Evolutionary conservation across 1,140 invertebrate species (phyloP).

Genomic region (Psilanteris sp.): DNA sequence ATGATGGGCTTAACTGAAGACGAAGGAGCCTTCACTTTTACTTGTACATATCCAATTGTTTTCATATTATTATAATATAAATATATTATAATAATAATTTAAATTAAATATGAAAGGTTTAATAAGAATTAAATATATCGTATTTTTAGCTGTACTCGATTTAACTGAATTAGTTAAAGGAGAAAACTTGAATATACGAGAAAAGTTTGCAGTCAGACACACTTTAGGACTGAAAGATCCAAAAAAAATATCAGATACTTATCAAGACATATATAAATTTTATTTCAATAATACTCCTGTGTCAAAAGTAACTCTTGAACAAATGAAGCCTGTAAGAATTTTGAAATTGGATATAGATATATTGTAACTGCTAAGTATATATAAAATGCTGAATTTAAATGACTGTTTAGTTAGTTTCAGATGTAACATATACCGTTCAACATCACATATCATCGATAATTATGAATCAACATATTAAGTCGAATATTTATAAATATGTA

Average conservation of each 20-base stretch:
- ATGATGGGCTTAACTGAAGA: no score
- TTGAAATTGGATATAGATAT: neutral
- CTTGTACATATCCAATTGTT: no score
- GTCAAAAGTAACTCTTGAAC: constrained; percentile 1
- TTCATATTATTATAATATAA: no score
- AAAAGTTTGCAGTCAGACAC: neutral
- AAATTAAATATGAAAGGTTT: no score
- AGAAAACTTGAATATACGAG: constrained; percentile 5
- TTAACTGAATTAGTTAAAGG: neutral
- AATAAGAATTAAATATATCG: no score
- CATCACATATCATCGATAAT: constrained; percentile 20
- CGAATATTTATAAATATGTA: constrained; percentile 39
- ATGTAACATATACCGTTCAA: constrained; percentile 8
- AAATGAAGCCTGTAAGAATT: constrained; percentile 21
- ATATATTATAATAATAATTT: no score
- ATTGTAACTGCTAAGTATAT: no score
- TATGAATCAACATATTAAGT: constrained; percentile 12
- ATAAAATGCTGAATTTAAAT: no score
- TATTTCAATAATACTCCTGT: constrained; percentile 14
- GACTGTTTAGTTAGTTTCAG: neutral
- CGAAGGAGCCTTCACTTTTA: no score
- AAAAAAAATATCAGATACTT: neutral
- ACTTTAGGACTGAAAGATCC: constrained; percentile 6
- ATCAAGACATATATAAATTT: constrained; percentile 20
- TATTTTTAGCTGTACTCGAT: constrained; percentile 12